Conservation (phyloP, 2,113 vertebrate genomes). For the Thymallus thymallus region DNA sequence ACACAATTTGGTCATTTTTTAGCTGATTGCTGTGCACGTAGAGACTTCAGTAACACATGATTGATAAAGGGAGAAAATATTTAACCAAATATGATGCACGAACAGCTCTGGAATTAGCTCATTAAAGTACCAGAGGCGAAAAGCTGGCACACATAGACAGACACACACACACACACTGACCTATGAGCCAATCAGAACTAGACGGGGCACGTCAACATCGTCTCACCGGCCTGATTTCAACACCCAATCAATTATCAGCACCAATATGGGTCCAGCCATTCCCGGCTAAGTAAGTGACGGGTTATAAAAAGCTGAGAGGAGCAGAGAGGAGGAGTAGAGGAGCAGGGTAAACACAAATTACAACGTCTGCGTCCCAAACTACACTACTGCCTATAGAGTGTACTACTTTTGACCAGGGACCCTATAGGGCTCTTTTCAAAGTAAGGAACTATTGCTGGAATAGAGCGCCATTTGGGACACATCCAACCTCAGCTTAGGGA, state of each 20-base stretch:
- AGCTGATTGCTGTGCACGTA: neutral
- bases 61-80: constrained; percentile 31
- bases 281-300: constrained; percentile 62
- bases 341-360: constrained; percentile 31
- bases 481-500: too few species aligned
- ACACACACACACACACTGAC: too few species aligned
- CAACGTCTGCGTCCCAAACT: too few species aligned
- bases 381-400: too few species aligned
- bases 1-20: neutral
- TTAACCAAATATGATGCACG: constrained; percentile 37
- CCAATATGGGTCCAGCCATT: constrained; percentile 60
- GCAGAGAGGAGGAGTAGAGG: too few species aligned
- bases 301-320: constrained; percentile 70
- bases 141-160: constrained; percentile 13
- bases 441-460: too few species aligned
- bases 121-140: constrained; percentile 56
- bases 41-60: neutral
- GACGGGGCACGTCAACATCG: constrained; percentile 59
- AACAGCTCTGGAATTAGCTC: constrained; percentile 45
- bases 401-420: too few species aligned
- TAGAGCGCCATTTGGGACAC: too few species aligned
- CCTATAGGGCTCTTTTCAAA: too few species aligned
- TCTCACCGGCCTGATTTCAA: constrained; percentile 67
- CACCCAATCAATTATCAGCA: constrained; percentile 77
- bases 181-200: constrained; percentile 54